Evolutionary conservation across 2,113 vertebrate species (phyloP).

Genomic region (Bufo gargarizans): DNA sequence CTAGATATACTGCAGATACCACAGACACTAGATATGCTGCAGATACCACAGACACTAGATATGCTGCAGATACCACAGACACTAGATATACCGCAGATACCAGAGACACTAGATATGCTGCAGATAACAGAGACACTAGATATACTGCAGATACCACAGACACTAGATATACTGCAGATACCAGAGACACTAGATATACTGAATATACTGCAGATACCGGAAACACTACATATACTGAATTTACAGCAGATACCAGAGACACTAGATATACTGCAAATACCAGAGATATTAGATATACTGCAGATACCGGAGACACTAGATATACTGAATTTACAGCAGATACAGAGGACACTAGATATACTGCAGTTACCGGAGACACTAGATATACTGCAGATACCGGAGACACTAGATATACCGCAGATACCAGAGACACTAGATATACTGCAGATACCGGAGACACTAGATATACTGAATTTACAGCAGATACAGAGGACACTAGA

Average conservation of each 20-base stretch:
- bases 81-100: background rate
- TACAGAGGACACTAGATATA: too few species aligned
- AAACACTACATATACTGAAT: background rate
- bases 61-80: background rate
- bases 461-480: background rate
- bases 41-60: background rate
- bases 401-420: too few species aligned
- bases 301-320: background rate
- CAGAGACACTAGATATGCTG: background rate
- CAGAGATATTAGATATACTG: too few species aligned
- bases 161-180: background rate
- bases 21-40: background rate
- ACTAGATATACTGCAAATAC: background rate
- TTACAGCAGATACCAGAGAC: background rate
- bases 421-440: background rate
- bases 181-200: background rate
- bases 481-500: background rate
- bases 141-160: background rate
- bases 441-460: background rate
- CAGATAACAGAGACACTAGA: background rate
- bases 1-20: background rate
- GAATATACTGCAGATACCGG: background rate
- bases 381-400: background rate
- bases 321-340: background rate
- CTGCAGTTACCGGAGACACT: background rate